These are phyloP conservation scores for Zygaena filipendulae DNA, from an alignment of 2,888 invertebrate genomes.

Conservation along the genomic window DNA sequence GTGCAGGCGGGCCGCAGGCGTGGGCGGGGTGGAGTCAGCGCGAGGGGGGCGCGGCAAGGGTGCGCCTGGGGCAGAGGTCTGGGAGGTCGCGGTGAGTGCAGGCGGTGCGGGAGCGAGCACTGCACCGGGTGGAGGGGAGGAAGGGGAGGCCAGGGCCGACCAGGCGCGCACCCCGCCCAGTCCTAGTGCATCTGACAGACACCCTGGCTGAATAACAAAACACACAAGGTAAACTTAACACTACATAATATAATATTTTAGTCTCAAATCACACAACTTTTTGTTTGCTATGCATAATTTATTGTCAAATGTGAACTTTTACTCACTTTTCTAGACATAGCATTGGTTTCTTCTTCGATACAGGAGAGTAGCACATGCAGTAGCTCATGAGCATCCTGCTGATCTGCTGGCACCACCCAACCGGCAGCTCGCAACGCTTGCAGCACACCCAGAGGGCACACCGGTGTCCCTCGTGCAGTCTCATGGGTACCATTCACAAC, in stretches of 20 bases:
- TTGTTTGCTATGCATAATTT: no score
- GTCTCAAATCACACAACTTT: no score
- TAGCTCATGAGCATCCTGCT: constrained; percentile 95
- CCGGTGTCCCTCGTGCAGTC: constrained; percentile 69
- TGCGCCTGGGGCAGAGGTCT: constrained; percentile 6
- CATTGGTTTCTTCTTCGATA: constrained; percentile 84
- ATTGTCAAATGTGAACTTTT: no score
- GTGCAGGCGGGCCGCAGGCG: constrained; percentile 26
- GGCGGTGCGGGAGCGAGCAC: constrained; percentile 26
- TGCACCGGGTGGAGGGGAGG: constrained; percentile 67
- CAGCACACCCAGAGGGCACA: constrained; percentile 71
- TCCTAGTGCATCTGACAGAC: constrained; percentile 79
- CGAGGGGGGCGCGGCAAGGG: constrained; percentile 12
- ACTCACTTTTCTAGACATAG: constrained; percentile 70
- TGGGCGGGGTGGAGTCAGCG: constrained; percentile 19
- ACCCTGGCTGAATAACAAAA: constrained; percentile 66
- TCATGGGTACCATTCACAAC: constrained; percentile 80
- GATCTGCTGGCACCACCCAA: constrained; percentile 90
- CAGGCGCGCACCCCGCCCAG: constrained; percentile 58
- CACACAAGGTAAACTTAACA: no score
- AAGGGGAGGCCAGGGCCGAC: constrained; percentile 53
- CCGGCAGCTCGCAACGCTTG: constrained; percentile 79
- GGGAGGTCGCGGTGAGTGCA: constrained; percentile 15
- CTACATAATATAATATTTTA: no score
- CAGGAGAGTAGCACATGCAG: constrained; percentile 91